These are phyloP conservation scores for Progne subis DNA, from an alignment of 2,113 vertebrate species.

Conservation along the genomic window DNA sequence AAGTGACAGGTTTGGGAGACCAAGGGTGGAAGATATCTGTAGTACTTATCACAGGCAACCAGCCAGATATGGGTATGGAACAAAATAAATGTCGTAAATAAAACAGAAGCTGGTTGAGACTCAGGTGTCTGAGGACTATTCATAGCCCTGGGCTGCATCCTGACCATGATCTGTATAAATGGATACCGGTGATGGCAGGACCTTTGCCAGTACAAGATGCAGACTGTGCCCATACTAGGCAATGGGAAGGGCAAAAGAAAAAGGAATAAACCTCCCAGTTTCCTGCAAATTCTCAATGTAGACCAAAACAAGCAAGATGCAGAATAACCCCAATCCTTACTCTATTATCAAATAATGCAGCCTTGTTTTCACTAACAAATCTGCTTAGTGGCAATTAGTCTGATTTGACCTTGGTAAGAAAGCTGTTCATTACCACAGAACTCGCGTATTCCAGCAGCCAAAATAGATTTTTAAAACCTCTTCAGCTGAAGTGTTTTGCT, in stretches of 20 bases:
- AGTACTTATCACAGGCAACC: not conserved
- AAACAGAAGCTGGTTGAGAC: not conserved
- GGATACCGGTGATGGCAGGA: not conserved
- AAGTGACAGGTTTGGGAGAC: not conserved
- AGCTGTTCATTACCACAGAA: not conserved
- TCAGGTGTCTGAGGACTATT: not conserved
- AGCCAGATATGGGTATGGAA: not conserved
- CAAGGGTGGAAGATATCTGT: not conserved
- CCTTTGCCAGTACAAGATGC: not conserved
- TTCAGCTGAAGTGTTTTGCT: slow-evolving; percentile 47
- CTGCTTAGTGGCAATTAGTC: not conserved
- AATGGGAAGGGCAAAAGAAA: not conserved
- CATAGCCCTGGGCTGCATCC: not conserved
- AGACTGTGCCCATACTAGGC: not conserved
- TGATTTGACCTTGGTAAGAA: not conserved
- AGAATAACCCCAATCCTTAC: not conserved
- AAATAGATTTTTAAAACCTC: slow-evolving; percentile 32
- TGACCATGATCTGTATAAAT: not conserved
- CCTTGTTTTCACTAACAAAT: not conserved
- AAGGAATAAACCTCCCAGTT: not conserved
- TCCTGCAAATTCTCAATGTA: not conserved
- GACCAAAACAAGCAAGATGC: not conserved
- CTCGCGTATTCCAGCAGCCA: not conserved
- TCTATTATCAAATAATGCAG: not conserved
- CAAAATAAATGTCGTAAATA: not conserved